Evolutionary conservation across 1,140 invertebrate species (phyloP).

Genomic region (Hyles euphorbiae): DNA sequence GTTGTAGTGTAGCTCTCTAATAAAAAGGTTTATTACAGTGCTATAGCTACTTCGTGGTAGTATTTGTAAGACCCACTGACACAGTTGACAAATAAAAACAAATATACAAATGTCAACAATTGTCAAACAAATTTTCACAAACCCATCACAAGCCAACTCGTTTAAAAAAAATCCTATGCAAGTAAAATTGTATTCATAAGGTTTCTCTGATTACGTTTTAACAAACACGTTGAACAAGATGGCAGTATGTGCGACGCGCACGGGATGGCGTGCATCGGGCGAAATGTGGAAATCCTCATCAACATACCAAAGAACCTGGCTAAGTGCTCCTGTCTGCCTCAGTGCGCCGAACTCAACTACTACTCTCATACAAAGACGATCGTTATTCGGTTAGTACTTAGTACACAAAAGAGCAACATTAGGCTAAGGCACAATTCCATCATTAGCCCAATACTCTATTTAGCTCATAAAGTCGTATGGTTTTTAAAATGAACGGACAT

Average conservation of each 20-base stretch:
- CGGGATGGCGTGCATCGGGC: conserved; percentile 74
- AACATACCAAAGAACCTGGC: conserved; percentile 74
- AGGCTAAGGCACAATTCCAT: too few species aligned
- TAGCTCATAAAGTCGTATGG: too few species aligned
- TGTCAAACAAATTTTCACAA: too few species aligned
- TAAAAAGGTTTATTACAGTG: too few species aligned
- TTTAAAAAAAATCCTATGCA: not conserved
- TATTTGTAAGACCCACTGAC: not conserved
- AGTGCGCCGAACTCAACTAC: conserved; percentile 75
- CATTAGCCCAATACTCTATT: too few species aligned
- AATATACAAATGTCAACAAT: not conserved
- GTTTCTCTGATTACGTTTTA: not conserved
- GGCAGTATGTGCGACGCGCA: conserved; percentile 73
- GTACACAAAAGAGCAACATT: too few species aligned
- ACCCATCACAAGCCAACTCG: too few species aligned
- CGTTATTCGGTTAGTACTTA: conserved; percentile 54
- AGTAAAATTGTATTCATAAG: conserved; percentile 12
- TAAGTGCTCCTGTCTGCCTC: conserved; percentile 74
- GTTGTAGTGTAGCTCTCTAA: too few species aligned
- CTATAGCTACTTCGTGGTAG: too few species aligned
- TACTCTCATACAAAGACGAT: conserved; percentile 75
- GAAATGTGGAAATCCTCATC: conserved; percentile 69
- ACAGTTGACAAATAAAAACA: not conserved
- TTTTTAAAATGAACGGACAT: too few species aligned
- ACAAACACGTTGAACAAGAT: conserved; percentile 41